These are phyloP conservation scores for Drosophila lacteicornis DNA, from an alignment of 1,140 invertebrate genomes.

Conservation along the genomic window DNA sequence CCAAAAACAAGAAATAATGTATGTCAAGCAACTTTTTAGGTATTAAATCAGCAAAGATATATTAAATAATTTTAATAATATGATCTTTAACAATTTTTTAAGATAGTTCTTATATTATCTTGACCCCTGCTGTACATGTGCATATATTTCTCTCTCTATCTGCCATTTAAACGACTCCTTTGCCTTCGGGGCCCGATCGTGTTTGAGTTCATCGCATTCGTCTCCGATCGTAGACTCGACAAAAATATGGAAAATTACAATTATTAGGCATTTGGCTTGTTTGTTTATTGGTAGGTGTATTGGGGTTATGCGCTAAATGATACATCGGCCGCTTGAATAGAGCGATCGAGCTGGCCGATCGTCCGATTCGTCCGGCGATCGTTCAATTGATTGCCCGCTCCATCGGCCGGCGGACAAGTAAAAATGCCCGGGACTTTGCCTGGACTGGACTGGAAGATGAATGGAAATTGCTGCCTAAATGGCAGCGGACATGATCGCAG, in stretches of 20 bases:
- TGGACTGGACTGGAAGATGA: slow-evolving; percentile 46
- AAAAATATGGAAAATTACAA: slow-evolving; percentile 83
- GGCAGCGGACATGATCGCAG: slow-evolving; percentile 64
- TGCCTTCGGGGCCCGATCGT: slow-evolving; percentile 55
- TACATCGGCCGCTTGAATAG: slow-evolving; percentile 74
- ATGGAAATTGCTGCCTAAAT: slow-evolving; percentile 78
- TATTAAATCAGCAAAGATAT: background rate
- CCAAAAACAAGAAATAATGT: too few relatives aligned
- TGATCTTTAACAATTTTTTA: too few relatives aligned
- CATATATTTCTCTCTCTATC: slow-evolving; percentile 24
- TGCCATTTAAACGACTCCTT: slow-evolving; percentile 55
- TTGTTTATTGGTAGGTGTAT: slow-evolving; percentile 80
- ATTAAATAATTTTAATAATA: too few relatives aligned
- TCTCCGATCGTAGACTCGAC: slow-evolving; percentile 52
- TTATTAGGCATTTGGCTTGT: slow-evolving; percentile 83
- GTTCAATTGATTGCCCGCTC: slow-evolving; percentile 66
- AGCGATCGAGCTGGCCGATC: slow-evolving; percentile 58
- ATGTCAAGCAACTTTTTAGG: too few relatives aligned
- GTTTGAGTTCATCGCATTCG: slow-evolving; percentile 59
- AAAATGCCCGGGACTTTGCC: slow-evolving; percentile 44
- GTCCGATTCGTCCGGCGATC: slow-evolving; percentile 33
- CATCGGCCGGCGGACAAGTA: slow-evolving; percentile 58
- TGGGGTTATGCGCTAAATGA: slow-evolving; percentile 81
- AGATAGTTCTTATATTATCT: background rate
- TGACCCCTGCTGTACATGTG: background rate